Base-by-base conservation (phyloP, 2,888 invertebrate species). In the Callinectes sapidus region DNA sequence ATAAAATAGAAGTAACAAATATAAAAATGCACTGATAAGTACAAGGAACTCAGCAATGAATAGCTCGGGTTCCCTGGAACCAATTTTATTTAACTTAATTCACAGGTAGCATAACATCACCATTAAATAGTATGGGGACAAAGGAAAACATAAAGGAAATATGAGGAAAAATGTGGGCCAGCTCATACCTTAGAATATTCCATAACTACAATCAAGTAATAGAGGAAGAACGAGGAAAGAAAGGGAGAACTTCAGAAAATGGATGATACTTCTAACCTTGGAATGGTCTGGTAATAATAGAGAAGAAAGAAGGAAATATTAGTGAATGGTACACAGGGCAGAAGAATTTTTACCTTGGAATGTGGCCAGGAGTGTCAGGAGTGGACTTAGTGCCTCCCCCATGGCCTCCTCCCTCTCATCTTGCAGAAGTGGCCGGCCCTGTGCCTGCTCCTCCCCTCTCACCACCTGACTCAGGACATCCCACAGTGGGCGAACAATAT, bases 321-420 rank as follows among this genome's bases (percentile, higher is more conserved):
- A 87, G n/a, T 54, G n/a, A 87, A 48, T 87, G 14, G 1, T n/a
- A 28, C 2, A 87, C n/a, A 48, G 87, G 0, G 32, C 48, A 54
- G 54, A 14, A 13, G 2, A 87, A 16, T 77, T 14, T 55, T 39
- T 89, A 92, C 93, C 93, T 61, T 91, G 88, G 61, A 89, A 89
- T 48, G 93, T 91, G 54, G 91, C 85, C 55, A 91, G 81, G 23
- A 93, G 85, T n/a, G 91, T 48, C 35, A 66, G 5, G 10, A 93
- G 66, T 35, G 93, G 93, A 18, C 81, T 71, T 18, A 89, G 1
- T 32, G 93, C 91, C 32, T 85, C 85, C 66, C 42, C 81, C 48
- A 93, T 48, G n/a, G 89, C 86, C 35, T 91, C 66, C 48, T 93
- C 91, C 23, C 23, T 66, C 23, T 93, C 93, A 23, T 91, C 90